phyloP scores from a whole-genome alignment of 2,797 vertebrate species.

The Gymnopithys bicolor region DNA sequence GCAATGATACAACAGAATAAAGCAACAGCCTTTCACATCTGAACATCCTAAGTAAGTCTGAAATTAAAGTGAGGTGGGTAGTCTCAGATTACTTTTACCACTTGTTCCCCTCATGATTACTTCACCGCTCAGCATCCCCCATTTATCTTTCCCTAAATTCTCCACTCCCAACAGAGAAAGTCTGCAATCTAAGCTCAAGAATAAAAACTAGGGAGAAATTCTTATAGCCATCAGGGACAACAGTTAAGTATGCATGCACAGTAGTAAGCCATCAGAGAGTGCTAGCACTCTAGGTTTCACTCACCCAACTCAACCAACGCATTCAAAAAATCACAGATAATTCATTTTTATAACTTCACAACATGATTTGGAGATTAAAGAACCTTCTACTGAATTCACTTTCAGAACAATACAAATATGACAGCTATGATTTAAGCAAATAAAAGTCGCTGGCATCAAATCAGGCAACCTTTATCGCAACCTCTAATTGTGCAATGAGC shows the following conservation, averaged over 20 bases:
- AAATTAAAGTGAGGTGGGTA: constrained; percentile 27
- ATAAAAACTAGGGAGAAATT: neutral
- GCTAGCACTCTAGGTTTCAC: neutral
- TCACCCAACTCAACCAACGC: neutral
- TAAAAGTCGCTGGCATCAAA: neutral
- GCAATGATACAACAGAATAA: constrained; percentile 14
- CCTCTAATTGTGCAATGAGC: neutral
- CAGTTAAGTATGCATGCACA: neutral
- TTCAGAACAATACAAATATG: neutral
- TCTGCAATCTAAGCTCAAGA: neutral
- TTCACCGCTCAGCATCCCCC: neutral
- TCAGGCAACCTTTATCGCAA: neutral
- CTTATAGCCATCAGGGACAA: neutral
- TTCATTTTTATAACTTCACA: neutral
- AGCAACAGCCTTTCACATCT: constrained; percentile 7
- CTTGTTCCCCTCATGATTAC: neutral
- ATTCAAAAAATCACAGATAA: neutral
- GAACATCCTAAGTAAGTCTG: neutral
- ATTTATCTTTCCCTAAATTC: neutral
- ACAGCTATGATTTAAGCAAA: neutral
- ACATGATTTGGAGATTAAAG: neutral
- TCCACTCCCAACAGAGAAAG: neutral
- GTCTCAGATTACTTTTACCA: constrained; percentile 18
- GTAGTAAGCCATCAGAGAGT: neutral
- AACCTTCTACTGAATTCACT: neutral